Evolutionary conservation across 2,797 vertebrate species (phyloP).

Genomic region (Hybognathus amarus): DNA sequence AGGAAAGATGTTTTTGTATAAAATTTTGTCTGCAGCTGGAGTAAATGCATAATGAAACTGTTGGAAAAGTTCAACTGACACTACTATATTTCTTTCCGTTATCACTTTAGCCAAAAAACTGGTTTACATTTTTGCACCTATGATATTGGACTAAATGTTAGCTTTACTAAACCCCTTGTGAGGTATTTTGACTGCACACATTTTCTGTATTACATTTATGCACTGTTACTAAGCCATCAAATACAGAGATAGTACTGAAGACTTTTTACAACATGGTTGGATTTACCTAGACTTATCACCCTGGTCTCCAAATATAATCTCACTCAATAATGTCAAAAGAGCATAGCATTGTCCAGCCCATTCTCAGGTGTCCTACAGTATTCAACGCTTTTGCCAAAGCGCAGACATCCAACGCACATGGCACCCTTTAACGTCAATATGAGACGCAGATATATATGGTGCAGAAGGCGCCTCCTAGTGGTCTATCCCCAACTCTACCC

Average conservation of each 20-base stretch:
- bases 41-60: not conserved
- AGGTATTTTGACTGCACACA: slow-evolving; percentile 27
- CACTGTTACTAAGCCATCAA: slow-evolving; percentile 31
- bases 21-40: not conserved
- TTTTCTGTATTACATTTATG: slow-evolving; percentile 3
- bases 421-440: no score
- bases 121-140: slow-evolving; percentile 4
- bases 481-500: no score
- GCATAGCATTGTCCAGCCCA: slow-evolving; percentile 1
- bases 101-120: not conserved
- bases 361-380: no score
- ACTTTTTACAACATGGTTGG: slow-evolving; percentile 16
- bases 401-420: no score
- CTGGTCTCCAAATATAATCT: slow-evolving; percentile 18
- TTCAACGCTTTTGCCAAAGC: no score
- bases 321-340: slow-evolving; percentile 17
- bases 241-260: slow-evolving; percentile 11
- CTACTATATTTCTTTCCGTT: not conserved
- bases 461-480: no score
- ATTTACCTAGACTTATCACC: slow-evolving; percentile 48
- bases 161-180: not conserved
- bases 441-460: no score
- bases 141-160: not conserved
- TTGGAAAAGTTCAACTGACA: not conserved
- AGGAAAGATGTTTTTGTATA: not conserved